Base-by-base conservation (phyloP, 1,140 invertebrate genomes). In the Penaeus vannamei region DNA sequence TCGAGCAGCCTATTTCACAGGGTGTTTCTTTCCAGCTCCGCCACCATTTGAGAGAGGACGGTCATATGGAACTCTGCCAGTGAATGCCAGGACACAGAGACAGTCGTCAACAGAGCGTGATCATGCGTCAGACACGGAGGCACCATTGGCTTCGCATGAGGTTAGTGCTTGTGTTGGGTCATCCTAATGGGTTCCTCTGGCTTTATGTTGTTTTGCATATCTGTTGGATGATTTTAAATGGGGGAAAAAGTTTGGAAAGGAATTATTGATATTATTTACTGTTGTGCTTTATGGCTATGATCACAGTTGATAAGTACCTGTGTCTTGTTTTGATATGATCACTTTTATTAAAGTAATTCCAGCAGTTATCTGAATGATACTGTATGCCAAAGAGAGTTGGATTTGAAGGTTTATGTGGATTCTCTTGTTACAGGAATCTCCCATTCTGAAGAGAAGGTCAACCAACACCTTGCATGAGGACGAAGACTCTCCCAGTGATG, bases 21-120 rank as follows among this genome's bases (percentile, higher is more conserved):
- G 36, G 42, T 53, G 29, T 66, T 42, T 60, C n/a, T 64, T 72
- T 42, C 36, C 79, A 60, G 69, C 90, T 14, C 87, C 86, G n/a
- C 77, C 87, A 83, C 86, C 90, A 12, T 91, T 91, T 85, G 90
- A 91, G 86, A 79, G 90, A 76, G 90, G 90, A 29, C 66, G 90
- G 32, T 91, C 90, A 1, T 91, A 91, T 46, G 90, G 86, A n/a
- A 91, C 90, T 19, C 59, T 91, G 82, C 90, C 90, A 59, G 90
- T 85, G 36, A 85, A 83, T 26, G 86, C 53, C 32, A 79, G 90
- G n/a, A 83, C 42, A n/a, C 90, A 89, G 59, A 32, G 86, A 26
- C 86, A 88, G 32, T 82, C 87, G 8, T 89, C 86, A 32, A 86
- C 61, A 32, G 90, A 91, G 66, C 83, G 90, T 22, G 90, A 91